Evolutionary conservation across 92 coral and sea anemone species (phyloP).

Genomic region (Galaxea fascicularis): DNA sequence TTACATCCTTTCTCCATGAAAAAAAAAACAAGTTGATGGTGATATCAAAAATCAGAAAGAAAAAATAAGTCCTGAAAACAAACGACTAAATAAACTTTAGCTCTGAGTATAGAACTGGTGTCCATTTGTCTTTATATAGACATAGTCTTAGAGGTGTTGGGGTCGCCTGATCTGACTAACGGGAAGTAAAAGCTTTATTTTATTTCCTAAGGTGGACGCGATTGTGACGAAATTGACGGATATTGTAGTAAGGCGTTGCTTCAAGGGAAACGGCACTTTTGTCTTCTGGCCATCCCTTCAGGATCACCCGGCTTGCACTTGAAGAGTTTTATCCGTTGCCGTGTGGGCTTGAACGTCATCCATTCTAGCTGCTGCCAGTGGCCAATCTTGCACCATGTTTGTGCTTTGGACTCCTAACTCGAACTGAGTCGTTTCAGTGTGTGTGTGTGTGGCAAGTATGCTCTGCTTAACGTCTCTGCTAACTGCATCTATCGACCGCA

Average conservation of each 20-base stretch:
- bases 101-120: too few relatives aligned
- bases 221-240: slow-evolving; percentile 24
- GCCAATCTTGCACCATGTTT: slow-evolving; percentile 41
- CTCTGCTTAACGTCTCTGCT: slow-evolving; percentile 40
- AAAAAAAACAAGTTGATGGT: too few relatives aligned
- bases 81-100: not conserved
- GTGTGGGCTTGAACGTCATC: slow-evolving; percentile 55
- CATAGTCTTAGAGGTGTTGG: not conserved
- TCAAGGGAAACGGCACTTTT: slow-evolving; percentile 29
- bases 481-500: slow-evolving; percentile 24
- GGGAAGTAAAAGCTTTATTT: not conserved
- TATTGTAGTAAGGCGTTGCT: slow-evolving; percentile 43
- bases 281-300: slow-evolving; percentile 51
- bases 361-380: slow-evolving; percentile 21
- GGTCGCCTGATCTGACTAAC: not conserved
- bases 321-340: slow-evolving; percentile 27
- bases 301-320: slow-evolving; percentile 29
- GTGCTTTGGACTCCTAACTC: slow-evolving; percentile 19
- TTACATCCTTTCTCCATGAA: not conserved
- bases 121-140: too few relatives aligned
- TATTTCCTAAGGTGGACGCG: slow-evolving; percentile 4
- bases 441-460: slow-evolving; percentile 27
- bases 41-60: too few relatives aligned
- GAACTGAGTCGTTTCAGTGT: slow-evolving; percentile 3
- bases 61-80: too few relatives aligned